Evolutionary conservation across 2,113 vertebrate genomes (phyloP).

Genomic region (Gasterosteus aculeatus): DNA sequence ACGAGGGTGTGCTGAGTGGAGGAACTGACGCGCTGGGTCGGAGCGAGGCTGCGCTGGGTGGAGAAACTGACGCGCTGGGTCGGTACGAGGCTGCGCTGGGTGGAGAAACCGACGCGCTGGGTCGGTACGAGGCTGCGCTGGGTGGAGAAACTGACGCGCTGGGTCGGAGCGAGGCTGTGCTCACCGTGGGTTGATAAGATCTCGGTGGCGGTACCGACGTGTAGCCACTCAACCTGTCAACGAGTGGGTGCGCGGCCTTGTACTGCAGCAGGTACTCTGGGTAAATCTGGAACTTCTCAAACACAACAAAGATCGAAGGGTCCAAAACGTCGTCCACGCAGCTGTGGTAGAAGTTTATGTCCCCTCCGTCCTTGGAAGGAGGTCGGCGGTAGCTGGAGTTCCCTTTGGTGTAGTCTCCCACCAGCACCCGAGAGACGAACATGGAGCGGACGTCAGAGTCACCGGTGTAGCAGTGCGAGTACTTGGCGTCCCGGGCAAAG

Average conservation of each 20-base stretch:
- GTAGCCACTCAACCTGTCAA: no score
- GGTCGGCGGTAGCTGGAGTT: conserved; percentile 77
- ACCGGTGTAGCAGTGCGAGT: conserved; percentile 83
- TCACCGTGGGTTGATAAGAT: neutral
- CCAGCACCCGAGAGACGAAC: conserved; percentile 90
- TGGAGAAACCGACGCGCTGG: accelerated
- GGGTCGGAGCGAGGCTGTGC: neutral
- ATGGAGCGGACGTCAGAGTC: conserved; percentile 62
- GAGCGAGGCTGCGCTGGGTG: neutral
- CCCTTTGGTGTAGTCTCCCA: conserved; percentile 86
- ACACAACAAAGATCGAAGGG: conserved; percentile 92
- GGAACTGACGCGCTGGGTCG: neutral
- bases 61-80: neutral
- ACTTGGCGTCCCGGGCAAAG: conserved; percentile 90
- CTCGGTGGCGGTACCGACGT: neutral
- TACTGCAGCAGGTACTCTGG: conserved; percentile 93
- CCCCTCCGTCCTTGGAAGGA: conserved; percentile 80
- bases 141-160: accelerated
- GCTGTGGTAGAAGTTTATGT: conserved; percentile 85
- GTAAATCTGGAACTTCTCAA: conserved; percentile 92
- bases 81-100: neutral
- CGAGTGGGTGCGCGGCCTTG: neutral
- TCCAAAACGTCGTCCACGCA: conserved; percentile 84
- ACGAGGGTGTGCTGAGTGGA: neutral
- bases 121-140: neutral